These are phyloP conservation scores for Drosophila cognata DNA, from an alignment of 2,888 invertebrate species.

Conservation along the genomic window DNA sequence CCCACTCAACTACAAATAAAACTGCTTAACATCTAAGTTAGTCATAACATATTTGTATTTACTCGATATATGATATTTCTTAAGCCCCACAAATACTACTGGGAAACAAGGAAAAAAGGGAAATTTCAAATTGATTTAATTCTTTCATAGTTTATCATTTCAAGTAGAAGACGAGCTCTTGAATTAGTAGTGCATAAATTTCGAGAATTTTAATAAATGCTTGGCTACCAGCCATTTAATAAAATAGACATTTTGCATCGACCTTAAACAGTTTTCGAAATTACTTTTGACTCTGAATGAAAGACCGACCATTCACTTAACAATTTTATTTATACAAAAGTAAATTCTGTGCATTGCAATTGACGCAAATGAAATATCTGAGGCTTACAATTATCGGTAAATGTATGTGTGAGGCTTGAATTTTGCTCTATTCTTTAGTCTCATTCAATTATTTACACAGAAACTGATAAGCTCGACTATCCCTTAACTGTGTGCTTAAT, in stretches of 20 bases:
- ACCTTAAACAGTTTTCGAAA: background rate
- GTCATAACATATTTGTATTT: constrained; percentile 33
- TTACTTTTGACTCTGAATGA: background rate
- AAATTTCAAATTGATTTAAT: background rate
- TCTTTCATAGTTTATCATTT: background rate
- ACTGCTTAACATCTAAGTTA: constrained; percentile 50
- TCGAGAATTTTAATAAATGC: background rate
- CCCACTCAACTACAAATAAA: constrained; percentile 35
- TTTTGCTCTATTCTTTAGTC: constrained; percentile 52
- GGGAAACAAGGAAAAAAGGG: background rate
- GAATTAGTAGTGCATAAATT: constrained; percentile 2
- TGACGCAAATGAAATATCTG: constrained; percentile 29
- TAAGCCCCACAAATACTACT: background rate
- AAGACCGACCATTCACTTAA: background rate
- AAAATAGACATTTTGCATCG: background rate
- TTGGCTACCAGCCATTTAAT: constrained; percentile 7
- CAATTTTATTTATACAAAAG: constrained; percentile 34
- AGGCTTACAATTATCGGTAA: constrained; percentile 5
- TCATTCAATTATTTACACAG: constrained; percentile 69
- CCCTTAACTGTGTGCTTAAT: constrained; percentile 32
- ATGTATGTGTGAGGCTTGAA: constrained; percentile 23
- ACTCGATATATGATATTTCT: constrained; percentile 2
- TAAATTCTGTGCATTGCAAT: constrained; percentile 24
- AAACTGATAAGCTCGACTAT: constrained; percentile 55
- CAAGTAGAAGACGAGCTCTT: background rate